These are phyloP conservation scores for Rugalucina vietnamica DNA, from an alignment of 2,888 invertebrate species.

Conservation along the genomic window DNA sequence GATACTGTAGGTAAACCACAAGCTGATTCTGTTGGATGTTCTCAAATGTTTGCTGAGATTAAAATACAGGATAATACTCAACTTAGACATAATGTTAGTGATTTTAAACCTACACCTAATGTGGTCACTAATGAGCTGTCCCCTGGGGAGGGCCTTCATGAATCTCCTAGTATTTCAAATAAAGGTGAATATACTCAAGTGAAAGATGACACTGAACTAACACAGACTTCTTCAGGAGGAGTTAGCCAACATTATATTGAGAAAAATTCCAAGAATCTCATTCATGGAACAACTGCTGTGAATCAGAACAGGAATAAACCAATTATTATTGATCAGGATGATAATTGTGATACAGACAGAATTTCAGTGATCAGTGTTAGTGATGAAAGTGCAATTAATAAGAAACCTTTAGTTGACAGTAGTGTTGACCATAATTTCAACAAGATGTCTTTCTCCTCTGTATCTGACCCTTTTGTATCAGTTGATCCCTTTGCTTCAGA, in stretches of 20 bases:
- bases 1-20: not conserved
- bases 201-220: no score
- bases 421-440: slow-evolving; percentile 3
- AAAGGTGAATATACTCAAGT: no score
- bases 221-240: no score
- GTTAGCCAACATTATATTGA: no score
- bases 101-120: no score
- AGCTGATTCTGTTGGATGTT: not conserved
- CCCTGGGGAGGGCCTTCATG: no score
- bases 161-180: no score
- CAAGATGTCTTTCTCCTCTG: not conserved
- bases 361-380: not conserved
- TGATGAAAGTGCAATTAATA: not conserved
- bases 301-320: not conserved
- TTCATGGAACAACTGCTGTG: not conserved
- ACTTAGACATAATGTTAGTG: not conserved
- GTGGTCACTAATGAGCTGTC: no score
- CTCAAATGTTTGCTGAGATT: not conserved
- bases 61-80: not conserved
- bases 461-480: slow-evolving; percentile 66
- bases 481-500: slow-evolving; percentile 66
- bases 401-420: not conserved
- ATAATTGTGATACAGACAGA: not conserved
- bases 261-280: no score
- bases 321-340: not conserved